phyloP scores from a whole-genome alignment of 2,797 vertebrate genomes.

The Melanotaenia maccullochi region DNA sequence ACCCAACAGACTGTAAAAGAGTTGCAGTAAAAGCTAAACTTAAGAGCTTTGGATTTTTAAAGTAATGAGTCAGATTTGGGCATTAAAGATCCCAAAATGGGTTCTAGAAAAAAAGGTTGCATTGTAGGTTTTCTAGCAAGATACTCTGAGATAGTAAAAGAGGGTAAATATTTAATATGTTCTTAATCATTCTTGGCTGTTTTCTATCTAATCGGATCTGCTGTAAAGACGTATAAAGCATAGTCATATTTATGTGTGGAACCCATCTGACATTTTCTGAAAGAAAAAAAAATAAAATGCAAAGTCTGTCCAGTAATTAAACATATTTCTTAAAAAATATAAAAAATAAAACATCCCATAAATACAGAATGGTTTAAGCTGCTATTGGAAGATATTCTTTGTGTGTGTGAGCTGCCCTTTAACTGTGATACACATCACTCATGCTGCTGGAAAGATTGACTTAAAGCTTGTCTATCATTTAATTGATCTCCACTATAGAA shows the following conservation, averaged over 20 bases:
- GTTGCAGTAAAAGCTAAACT: neutral
- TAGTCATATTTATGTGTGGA: neutral
- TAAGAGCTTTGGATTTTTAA: no score
- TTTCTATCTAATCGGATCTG: neutral
- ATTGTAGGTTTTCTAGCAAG: neutral
- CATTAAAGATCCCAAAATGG: no score
- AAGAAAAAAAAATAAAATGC: neutral
- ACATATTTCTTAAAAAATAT: neutral
- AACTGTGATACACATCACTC: slow-evolving; percentile 26
- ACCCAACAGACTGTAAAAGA: neutral
- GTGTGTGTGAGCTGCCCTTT: slow-evolving; percentile 2
- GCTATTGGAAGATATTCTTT: neutral
- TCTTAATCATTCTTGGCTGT: neutral
- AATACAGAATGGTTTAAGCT: neutral
- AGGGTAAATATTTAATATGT: slow-evolving; percentile 5
- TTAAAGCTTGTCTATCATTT: slow-evolving; percentile 64
- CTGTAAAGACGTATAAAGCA: neutral
- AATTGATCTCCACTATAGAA: slow-evolving; percentile 65
- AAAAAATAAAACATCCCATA: neutral
- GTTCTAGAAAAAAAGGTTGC: no score
- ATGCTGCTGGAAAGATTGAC: slow-evolving; percentile 35
- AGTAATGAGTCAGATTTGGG: no score
- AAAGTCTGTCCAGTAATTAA: neutral
- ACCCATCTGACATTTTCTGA: slow-evolving; percentile 1
- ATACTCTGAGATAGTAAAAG: neutral